Evolutionary conservation across 2,888 invertebrate genomes (phyloP).

Genomic region (Trissolcus japonicus): DNA sequence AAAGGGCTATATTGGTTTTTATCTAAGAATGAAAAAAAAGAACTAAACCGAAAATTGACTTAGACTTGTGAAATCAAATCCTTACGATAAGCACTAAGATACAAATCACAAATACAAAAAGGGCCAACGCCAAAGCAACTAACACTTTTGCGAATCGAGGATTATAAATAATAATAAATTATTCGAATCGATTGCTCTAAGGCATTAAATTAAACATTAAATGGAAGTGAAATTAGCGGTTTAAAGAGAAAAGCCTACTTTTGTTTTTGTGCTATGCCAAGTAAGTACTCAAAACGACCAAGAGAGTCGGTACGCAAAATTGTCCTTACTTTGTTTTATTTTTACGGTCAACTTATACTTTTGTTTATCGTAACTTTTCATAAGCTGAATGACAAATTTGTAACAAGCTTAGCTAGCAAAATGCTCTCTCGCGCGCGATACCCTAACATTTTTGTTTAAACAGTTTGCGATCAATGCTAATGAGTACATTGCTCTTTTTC

Average conservation of each 20-base stretch:
- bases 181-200: conserved; percentile 5
- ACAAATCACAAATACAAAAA: conserved; percentile 20
- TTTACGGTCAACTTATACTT: conserved; percentile 3
- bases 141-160: conserved; percentile 10
- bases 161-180: conserved; percentile 45
- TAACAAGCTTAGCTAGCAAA: conserved; percentile 58
- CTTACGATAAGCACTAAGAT: conserved; percentile 7
- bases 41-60: conserved; percentile 19
- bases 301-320: not conserved
- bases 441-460: conserved; percentile 49
- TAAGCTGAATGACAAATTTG: conserved; percentile 52
- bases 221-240: conserved; percentile 23
- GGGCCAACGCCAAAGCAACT: conserved; percentile 10
- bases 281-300: conserved; percentile 48
- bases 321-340: not conserved
- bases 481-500: conserved; percentile 12
- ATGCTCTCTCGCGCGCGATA: conserved; percentile 50
- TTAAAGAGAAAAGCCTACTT: conserved; percentile 23
- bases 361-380: conserved; percentile 24
- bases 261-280: conserved; percentile 48
- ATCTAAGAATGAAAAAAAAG: not conserved
- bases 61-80: conserved; percentile 9
- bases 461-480: conserved; percentile 50
- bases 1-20: not conserved
- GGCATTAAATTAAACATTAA: conserved; percentile 6